Conservation (phyloP, 2,113 vertebrate species). For the Symphodus melops region DNA sequence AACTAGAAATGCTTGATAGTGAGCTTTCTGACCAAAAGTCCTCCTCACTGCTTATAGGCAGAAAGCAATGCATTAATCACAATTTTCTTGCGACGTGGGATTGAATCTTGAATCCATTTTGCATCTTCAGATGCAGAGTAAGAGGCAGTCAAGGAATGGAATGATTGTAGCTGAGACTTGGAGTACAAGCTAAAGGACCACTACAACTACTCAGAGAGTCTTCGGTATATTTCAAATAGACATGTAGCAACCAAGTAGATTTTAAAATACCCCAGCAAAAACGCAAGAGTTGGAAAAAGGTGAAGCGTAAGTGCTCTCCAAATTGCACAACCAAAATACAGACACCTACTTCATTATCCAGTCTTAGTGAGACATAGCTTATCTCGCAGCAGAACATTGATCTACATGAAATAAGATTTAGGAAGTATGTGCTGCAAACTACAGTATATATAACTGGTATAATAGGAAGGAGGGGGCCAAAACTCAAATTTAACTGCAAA, state of each 20-base stretch:
- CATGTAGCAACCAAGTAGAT: slow-evolving; percentile 11
- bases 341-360: slow-evolving; percentile 46
- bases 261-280: slow-evolving; percentile 21
- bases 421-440: slow-evolving; percentile 26
- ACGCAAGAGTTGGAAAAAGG: slow-evolving; percentile 25
- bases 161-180: slow-evolving; percentile 32
- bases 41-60: slow-evolving; percentile 50
- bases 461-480: slow-evolving; percentile 14
- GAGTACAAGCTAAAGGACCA: slow-evolving; percentile 26
- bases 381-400: slow-evolving; percentile 48
- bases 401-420: slow-evolving; percentile 48
- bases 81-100: slow-evolving; percentile 44
- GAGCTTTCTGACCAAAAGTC: slow-evolving; percentile 54
- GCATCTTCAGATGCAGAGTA: slow-evolving; percentile 51
- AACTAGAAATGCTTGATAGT: slow-evolving; percentile 68
- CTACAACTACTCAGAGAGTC: slow-evolving; percentile 27
- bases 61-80: slow-evolving; percentile 62
- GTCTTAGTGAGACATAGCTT: slow-evolving; percentile 37
- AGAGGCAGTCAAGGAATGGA: slow-evolving; percentile 38
- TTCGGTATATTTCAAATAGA: slow-evolving; percentile 34
- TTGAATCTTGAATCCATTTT: slow-evolving; percentile 54
- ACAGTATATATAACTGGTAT: slow-evolving; percentile 26
- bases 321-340: slow-evolving; percentile 45
- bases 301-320: slow-evolving; percentile 33
- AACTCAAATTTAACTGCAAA: slow-evolving; percentile 43